Evolutionary conservation across 2,797 vertebrate species (phyloP).

Genomic region (Thamnophis elegans): DNA sequence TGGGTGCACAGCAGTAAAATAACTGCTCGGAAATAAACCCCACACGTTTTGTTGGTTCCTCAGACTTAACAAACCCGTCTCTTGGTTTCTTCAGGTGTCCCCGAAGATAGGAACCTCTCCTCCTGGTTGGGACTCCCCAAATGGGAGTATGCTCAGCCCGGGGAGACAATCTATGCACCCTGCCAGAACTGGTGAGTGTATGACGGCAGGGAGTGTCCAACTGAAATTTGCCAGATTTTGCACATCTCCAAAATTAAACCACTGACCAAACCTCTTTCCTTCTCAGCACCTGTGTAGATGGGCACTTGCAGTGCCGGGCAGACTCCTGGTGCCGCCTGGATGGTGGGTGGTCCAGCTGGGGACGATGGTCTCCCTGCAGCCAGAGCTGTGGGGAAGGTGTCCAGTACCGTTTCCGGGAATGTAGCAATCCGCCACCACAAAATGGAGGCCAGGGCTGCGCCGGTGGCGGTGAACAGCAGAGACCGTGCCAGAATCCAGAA

Average conservation of each 20-base stretch:
- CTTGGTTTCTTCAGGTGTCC: slow-evolving; percentile 44
- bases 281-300: slow-evolving; percentile 80
- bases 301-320: slow-evolving; percentile 76
- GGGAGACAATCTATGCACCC: slow-evolving; percentile 74
- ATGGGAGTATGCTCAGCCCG: slow-evolving; percentile 78
- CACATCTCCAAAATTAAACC: not conserved
- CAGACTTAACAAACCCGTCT: fast-evolving
- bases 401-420: slow-evolving; percentile 76
- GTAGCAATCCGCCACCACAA: slow-evolving; percentile 64
- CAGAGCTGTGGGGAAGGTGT: slow-evolving; percentile 84
- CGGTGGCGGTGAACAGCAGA: slow-evolving; percentile 76
- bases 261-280: fast-evolving
- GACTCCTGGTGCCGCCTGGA: slow-evolving; percentile 62
- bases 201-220: not conserved
- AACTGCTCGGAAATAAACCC: too few species aligned
- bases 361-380: slow-evolving; percentile 79
- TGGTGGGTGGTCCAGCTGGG: slow-evolving; percentile 75
- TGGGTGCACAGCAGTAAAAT: not conserved
- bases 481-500: slow-evolving; percentile 75
- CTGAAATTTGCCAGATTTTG: fast-evolving
- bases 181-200: slow-evolving; percentile 82
- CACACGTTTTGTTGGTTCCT: fast-evolving
- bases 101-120: slow-evolving; percentile 67
- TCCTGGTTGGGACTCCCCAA: slow-evolving; percentile 66
- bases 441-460: slow-evolving; percentile 59